Conservation (phyloP, 2,797 vertebrate genomes). For the Lindbergichthys nudifrons region DNA sequence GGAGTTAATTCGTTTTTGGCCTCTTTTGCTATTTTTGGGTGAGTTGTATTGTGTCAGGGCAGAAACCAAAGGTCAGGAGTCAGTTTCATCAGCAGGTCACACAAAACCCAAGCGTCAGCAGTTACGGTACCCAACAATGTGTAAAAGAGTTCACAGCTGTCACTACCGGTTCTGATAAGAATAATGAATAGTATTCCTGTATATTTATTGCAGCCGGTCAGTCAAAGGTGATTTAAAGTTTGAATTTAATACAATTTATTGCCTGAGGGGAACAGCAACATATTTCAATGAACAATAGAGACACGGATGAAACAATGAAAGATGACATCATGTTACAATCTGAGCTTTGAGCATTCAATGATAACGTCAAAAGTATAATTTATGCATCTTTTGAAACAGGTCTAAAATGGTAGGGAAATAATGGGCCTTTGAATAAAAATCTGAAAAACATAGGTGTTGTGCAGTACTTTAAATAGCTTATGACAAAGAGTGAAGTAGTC, state of each 20-base stretch:
- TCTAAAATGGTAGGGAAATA: not conserved
- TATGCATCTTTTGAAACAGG: not conserved
- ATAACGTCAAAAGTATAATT: not conserved
- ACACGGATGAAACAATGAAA: conserved; percentile 45
- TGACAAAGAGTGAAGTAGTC: too few species aligned
- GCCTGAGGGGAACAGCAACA: conserved; percentile 28
- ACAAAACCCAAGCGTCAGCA: conserved; percentile 17
- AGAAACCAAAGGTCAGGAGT: conserved; percentile 17
- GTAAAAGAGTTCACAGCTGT: conserved; percentile 19
- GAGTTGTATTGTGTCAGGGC: not conserved
- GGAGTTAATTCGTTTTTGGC: conserved; percentile 1
- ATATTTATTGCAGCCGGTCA: conserved; percentile 13
- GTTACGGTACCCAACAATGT: conserved; percentile 11
- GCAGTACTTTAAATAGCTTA: too few species aligned
- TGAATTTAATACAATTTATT: conserved; percentile 27
- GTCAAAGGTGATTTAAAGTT: conserved; percentile 52
- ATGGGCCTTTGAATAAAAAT: not conserved
- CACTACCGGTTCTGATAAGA: conserved; percentile 12
- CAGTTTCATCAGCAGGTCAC: conserved; percentile 15
- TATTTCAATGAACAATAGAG: conserved; percentile 46
- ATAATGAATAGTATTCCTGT: not conserved
- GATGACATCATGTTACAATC: conserved; percentile 36
- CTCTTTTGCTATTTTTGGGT: not conserved
- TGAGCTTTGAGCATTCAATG: conserved; percentile 19
- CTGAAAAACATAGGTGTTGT: not conserved